Evolutionary conservation across 1,140 invertebrate genomes (phyloP), one percentile per base, ranked within the genome.

Genomic region (Platyscapa corneri): DNA sequence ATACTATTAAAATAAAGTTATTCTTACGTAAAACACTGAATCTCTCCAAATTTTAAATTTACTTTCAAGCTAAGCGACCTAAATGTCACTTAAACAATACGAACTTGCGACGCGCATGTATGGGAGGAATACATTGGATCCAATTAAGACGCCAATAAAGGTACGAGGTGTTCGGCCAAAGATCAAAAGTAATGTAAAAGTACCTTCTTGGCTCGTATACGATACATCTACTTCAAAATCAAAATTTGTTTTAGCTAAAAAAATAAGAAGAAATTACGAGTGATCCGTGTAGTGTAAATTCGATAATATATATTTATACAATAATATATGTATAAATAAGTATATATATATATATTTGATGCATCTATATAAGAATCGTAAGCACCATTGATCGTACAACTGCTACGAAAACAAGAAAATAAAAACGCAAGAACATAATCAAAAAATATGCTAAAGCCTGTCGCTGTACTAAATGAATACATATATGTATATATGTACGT

Each of bases 401-500:
- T 86, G 86, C 85, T 87, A 79, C 76, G 80, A 82, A 65, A 82
- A 82, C 34, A 78, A 75, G 20, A 42, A 82, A 74, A 23, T 39
- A 82, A 82, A 49, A 46, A 77, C 23, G 46, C 84, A 86, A 86
- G 87, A 83, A 85, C 87, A 72, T 78, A 37, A 91, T 82, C n/a
- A 87, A 88, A 88, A 87, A 88, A 91, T 86, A 88, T 86, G 88
- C 88, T 88, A 86, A 90, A 86, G 88, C 88, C 87, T 87, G 85
- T 85, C 88, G 87, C 87, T 90, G 86, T 90, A 90, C 88, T 83
- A 84, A 88, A n/a, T n/a, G n/a, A n/a, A n/a, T n/a, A n/a, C n/a
- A n/a, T n/a, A n/a, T n/a, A n/a, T n/a, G n/a, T n/a, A n/a, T n/a
- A n/a, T n/a, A n/a, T 89, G 20, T 88, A 80, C 75, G 20, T 87